Base-by-base conservation (phyloP, 1,140 invertebrate genomes). In the Halotydeus destructor region DNA sequence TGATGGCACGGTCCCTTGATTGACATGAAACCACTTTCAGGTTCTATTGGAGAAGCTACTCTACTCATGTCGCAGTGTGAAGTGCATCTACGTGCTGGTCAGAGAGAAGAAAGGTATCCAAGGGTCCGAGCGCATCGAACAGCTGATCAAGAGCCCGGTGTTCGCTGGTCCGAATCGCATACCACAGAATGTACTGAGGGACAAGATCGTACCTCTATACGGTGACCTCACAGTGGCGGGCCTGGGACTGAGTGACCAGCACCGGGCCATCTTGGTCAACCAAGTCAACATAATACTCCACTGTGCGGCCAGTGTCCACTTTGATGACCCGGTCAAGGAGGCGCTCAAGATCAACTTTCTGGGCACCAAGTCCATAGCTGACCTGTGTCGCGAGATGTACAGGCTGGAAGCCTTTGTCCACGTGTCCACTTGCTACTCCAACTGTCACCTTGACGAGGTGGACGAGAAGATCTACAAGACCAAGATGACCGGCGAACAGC, bases 281-380 rank as follows among this genome's bases (percentile, higher is more conserved):
- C 67, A 73, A 50, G 79, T 94, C 34, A 77, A 79, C 37, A 67
- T 96, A 46, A 86, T 97, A 12, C 94, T 97, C 65, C 91, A 97
- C 62, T 91, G 84, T 38, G 93, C 93, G 5, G 91, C 91, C 24
- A 96, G 91, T n/a, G 78, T 96, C 32, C 84, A 88, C 59, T 97
- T 98, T 61, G 89, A 97, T 58, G 91, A 97, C 63, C 83, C 85
- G 44, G 67, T 97, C 42, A 88, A 88, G 64, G 62, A 54, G 47
- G 47, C 48, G 33, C 32, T 53, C 8, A 37, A 47, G n/a, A 33
- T 85, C 60, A 88, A 88, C 60, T 78, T 86, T 68, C 61, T 82
- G 44, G 82, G 81, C 33, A 85, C 81, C 18, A 78, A 81, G 57
- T 68, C 76, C 50, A 64, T 86, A 37, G 69, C 86, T 22, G 46